phyloP scores from a whole-genome alignment of 2,888 invertebrate genomes.

The Stenodera caucasica region DNA sequence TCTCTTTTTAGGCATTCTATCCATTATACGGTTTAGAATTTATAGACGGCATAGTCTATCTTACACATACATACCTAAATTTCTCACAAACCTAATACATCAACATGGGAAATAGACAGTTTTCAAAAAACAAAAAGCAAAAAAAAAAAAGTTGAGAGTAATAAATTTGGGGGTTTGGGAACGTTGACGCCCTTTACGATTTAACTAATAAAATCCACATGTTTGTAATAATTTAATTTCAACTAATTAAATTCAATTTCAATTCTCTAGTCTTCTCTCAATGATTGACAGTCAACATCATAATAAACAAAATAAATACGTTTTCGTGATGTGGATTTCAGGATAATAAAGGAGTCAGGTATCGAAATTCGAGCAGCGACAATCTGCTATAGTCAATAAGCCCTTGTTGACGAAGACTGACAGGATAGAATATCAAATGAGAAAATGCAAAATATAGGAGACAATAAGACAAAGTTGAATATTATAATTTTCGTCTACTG shows the following conservation, averaged over 20 bases:
- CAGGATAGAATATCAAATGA: neutral
- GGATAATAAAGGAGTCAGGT: neutral
- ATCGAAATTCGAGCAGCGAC: neutral
- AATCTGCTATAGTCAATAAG: neutral
- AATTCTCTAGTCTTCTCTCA: no score
- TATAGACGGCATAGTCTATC: slow-evolving; percentile 12
- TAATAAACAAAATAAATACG: neutral
- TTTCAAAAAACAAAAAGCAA: neutral
- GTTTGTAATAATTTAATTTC: neutral
- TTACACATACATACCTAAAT: slow-evolving; percentile 9
- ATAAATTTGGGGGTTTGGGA: neutral
- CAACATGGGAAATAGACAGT: neutral
- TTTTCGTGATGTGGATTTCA: neutral
- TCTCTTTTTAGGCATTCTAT: slow-evolving; percentile 28
- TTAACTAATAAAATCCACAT: neutral
- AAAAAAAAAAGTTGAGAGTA: neutral
- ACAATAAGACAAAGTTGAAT: neutral
- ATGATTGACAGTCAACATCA: no score
- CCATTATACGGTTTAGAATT: slow-evolving; percentile 21
- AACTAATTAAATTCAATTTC: neutral
- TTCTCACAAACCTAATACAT: neutral
- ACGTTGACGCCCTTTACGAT: neutral
- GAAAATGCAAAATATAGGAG: neutral
- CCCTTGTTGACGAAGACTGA: neutral
- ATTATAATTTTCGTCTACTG: neutral